Evolutionary conservation across 1,140 invertebrate genomes (phyloP), one percentile per base, ranked within the genome.

Genomic region (Stegodyphus mimosarum): DNA sequence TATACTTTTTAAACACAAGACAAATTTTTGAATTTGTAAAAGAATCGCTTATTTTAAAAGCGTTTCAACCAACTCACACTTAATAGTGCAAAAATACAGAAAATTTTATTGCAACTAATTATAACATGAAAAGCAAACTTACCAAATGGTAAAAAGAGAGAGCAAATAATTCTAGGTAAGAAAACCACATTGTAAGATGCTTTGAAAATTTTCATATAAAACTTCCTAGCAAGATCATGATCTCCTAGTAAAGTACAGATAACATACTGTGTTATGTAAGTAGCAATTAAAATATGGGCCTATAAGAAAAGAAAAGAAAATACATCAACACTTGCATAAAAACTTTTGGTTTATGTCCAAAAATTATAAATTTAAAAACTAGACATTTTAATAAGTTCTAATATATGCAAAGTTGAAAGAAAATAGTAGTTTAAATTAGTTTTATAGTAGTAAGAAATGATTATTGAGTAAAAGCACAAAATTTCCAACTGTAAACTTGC

Each of bases 161-260:
- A 7, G 17, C 55, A 83, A 50, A 83, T 17, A 33, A 74, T 18
- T 67, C 52, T 83, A 2, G 71, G 55, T n/a, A 83, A 18, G n/a
- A 33, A 74, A 66, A 13, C 10, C 7, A 52, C 66, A 53, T 83
- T 52, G 48, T 13, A 53, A n/a, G 71, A 73, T 6, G 60, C n/a
- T 9, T 67, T n/a, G 15, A 83, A 83, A n/a, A 74, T 74, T 7
- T 83, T 74, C 15, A 74, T 55, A 66, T 74, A 74, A 63, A 51
- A 10, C 13, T 33, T 7, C 9, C 52, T 48, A 9, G 50, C 71
- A 9, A 18, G 55, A 11, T 60, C 18, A 67, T 2, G 6, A n/a
- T 83, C 63, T 73, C 66, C 69, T 6, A 53, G 7, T 15, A 66
- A 2, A 11, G 69, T 11, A 17, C 49, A 52, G 13, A 81, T 15